Evolutionary conservation across 2,797 vertebrate genomes (phyloP), one percentile per base, ranked within the genome.

Genomic region (Gastrophryne carolinensis): DNA sequence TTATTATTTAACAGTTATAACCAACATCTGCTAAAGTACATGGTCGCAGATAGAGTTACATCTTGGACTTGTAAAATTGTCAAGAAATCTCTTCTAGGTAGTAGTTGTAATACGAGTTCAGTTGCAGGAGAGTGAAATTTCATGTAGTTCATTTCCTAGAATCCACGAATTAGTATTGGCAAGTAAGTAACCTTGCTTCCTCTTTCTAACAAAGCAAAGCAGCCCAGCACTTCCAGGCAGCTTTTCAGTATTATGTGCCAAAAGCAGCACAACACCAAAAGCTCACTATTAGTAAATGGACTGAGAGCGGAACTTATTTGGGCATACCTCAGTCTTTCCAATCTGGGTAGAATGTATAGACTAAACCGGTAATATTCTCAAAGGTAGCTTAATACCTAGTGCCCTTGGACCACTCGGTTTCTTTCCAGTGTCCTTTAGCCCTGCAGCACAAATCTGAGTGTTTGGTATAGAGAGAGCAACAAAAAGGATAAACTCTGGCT

Each of bases 71-170:
- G 61, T 65, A 73, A 73, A 65, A 57, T 30, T 47, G 13, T 4
- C 27, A 26, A 44, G 50, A 65, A 73, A 65, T 17, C 35, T 8
- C 12, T 24, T 47, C 50, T 65, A 65, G 71, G 24, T 21, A 30
- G 39, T 65, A 32, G 47, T 57, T 73, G 72, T 73, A 73, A 73
- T 27, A 54, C 44, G 71, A 64, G 39, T 73, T 37, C 27, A 65
- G 49, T 19, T 44, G 41, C 35, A 67, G 63, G 63, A 53, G 29
- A 34, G 27, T 41, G 47, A 64, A 63, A 63, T 24, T 47, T 49
- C 50, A 56, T 65, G 49, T 32, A 73, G 50, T 29, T 13, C 50
- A 15, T 57, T 65, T 63, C 49, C 27, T 73, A 44, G 61, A 65
- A 73, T 65, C 57, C 24, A 19, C 19, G 29, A 57, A 26, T 57